Conservation (phyloP, 2,888 invertebrate genomes). For the Blomia tropicalis region DNA sequence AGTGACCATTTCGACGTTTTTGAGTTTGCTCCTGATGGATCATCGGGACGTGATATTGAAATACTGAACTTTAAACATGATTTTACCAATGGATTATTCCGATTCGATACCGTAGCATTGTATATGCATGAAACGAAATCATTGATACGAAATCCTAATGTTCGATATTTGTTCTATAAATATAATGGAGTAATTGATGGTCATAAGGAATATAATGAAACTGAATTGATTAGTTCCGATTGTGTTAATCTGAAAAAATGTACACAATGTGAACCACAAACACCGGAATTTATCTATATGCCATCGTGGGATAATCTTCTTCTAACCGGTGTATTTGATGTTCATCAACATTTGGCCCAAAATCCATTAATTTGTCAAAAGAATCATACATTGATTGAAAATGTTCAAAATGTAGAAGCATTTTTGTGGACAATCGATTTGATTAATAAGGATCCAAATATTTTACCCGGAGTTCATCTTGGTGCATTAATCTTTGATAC, state of each 20-base stretch:
- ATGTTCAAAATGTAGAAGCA: conserved; percentile 35
- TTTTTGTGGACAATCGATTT: conserved; percentile 36
- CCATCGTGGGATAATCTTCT: conserved; percentile 33
- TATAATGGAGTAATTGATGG: conserved; percentile 7
- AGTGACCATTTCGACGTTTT: conserved; percentile 2
- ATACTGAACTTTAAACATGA: conserved; percentile 15
- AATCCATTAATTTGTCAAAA: conserved; percentile 33
- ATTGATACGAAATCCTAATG: conserved; percentile 16
- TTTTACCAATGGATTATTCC: conserved; percentile 1
- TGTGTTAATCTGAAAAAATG: conserved; percentile 25
- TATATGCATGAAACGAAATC: not conserved
- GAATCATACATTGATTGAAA: conserved; percentile 29
- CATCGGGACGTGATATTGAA: conserved; percentile 9
- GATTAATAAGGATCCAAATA: conserved; percentile 29
- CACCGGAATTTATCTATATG: conserved; percentile 27
- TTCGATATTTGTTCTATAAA: conserved; percentile 12
- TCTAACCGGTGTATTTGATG: conserved; percentile 36
- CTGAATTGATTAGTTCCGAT: conserved; percentile 26
- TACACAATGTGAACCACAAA: conserved; percentile 25
- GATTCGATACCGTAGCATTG: conserved; percentile 14
- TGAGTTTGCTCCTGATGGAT: conserved; percentile 8
- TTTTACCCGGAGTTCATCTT: conserved; percentile 31
- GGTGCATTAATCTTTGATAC: conserved; percentile 33
- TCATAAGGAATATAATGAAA: conserved; percentile 7
- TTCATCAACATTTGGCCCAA: conserved; percentile 34